Percentiles rank a stretch among this genome's conserved stretches.
Conservation (phyloP, 2,888 invertebrate species). For the Fabriciana adippe region DNA sequence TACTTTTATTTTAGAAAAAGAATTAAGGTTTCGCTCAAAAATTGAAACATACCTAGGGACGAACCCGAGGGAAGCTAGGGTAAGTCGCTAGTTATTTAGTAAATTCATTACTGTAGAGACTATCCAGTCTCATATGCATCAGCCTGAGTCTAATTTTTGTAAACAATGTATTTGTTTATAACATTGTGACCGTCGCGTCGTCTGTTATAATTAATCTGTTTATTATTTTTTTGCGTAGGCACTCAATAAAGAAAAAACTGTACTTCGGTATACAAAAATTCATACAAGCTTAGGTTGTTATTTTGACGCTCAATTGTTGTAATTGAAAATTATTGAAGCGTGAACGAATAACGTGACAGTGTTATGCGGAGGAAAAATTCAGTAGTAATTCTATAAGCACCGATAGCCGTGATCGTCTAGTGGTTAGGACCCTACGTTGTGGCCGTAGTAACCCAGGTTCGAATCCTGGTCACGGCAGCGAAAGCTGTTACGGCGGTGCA, state of each 20-base stretch:
- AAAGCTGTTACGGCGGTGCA: slow-evolving; percentile 44
- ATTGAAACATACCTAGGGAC: no score
- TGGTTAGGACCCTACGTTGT: slow-evolving; percentile 90
- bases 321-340: slow-evolving; percentile 26
- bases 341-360: slow-evolving; percentile 36
- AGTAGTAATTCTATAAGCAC: slow-evolving; percentile 29
- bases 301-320: slow-evolving; percentile 18
- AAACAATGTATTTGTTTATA: no score
- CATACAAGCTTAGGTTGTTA: slow-evolving; percentile 12
- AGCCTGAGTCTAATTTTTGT: no score
- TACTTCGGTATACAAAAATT: neutral
- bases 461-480: slow-evolving; percentile 83
- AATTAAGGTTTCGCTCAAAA: no score
- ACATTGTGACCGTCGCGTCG: no score
- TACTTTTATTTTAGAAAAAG: no score
- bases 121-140: no score
- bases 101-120: no score
- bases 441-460: slow-evolving; percentile 90
- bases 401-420: slow-evolving; percentile 84
- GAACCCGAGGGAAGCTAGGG: no score
- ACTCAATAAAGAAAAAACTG: neutral
- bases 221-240: no score
- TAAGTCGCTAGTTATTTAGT: no score
- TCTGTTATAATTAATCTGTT: no score
- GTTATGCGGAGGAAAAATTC: slow-evolving; percentile 19